phyloP scores from a whole-genome alignment of 2,797 vertebrate genomes.

The Columba guinea region DNA sequence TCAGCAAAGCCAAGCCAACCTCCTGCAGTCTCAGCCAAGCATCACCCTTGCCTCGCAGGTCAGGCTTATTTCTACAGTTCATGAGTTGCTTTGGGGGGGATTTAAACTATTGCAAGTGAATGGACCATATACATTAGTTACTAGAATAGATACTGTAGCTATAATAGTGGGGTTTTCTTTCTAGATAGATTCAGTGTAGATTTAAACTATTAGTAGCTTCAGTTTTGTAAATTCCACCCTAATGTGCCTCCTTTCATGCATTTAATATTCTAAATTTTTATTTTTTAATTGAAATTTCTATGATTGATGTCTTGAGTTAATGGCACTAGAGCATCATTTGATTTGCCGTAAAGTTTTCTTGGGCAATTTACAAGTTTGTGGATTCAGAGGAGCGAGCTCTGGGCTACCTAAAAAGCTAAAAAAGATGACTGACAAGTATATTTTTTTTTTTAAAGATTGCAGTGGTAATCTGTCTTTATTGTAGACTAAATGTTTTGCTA shows the following conservation, averaged over 20 bases:
- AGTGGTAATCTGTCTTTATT: background rate
- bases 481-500: background rate
- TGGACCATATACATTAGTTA: background rate
- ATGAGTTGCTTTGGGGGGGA: background rate
- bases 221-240: background rate
- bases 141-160: background rate
- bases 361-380: background rate
- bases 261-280: background rate
- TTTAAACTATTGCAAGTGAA: background rate
- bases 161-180: background rate
- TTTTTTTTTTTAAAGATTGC: background rate
- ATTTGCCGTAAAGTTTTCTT: background rate
- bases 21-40: constrained; percentile 98
- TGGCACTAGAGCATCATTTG: background rate
- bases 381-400: background rate
- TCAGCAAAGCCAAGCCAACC: constrained; percentile 99
- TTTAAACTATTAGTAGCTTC: background rate
- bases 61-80: constrained; percentile 38
- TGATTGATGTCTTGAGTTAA: background rate
- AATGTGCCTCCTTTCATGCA: background rate
- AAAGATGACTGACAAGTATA: background rate
- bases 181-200: background rate
- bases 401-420: background rate
- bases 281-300: background rate
- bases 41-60: constrained; percentile 98